A percentile compares a stretch with the other conserved stretches of the same genome.
Evolutionary conservation across 2,797 vertebrate genomes (phyloP).

Genomic region (Gymnothorax reevesii): DNA sequence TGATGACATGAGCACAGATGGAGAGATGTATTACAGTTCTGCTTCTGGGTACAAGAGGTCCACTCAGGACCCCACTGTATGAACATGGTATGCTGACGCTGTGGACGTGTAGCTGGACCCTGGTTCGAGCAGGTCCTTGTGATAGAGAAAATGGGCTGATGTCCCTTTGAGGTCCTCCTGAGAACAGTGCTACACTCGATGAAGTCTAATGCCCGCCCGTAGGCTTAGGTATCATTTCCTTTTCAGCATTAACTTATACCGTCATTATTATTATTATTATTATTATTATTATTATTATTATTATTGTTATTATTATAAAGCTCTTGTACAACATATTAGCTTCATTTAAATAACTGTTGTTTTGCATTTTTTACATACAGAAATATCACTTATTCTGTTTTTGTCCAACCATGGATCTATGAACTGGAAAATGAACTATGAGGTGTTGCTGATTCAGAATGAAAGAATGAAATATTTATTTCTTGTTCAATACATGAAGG

Average conservation of each 20-base stretch:
- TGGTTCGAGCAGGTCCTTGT: neutral
- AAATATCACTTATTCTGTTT: neutral
- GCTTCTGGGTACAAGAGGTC: conserved; percentile 60
- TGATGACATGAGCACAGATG: conserved; percentile 79
- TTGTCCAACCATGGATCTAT: neutral
- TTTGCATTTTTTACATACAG: conserved; percentile 14
- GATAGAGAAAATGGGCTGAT: neutral
- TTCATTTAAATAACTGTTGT: neutral
- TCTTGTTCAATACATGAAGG: conserved; percentile 23
- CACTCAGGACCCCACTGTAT: conserved; percentile 38
- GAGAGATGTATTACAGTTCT: conserved; percentile 69
- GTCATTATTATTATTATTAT: neutral
- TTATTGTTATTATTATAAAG: neutral
- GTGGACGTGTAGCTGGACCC: neutral
- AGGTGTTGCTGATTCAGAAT: neutral
- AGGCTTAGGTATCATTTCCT: neutral
- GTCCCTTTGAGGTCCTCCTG: neutral
- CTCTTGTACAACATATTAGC: neutral
- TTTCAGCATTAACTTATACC: neutral
- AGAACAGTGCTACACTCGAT: neutral
- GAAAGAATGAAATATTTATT: conserved; percentile 15
- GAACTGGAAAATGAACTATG: neutral
- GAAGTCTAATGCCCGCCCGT: neutral
- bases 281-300: neutral
- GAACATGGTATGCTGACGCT: neutral